Evolutionary conservation across 2,797 vertebrate species (phyloP), one percentile per base, ranked within the genome.

Genomic region (Coracias cyanogaster): DNA sequence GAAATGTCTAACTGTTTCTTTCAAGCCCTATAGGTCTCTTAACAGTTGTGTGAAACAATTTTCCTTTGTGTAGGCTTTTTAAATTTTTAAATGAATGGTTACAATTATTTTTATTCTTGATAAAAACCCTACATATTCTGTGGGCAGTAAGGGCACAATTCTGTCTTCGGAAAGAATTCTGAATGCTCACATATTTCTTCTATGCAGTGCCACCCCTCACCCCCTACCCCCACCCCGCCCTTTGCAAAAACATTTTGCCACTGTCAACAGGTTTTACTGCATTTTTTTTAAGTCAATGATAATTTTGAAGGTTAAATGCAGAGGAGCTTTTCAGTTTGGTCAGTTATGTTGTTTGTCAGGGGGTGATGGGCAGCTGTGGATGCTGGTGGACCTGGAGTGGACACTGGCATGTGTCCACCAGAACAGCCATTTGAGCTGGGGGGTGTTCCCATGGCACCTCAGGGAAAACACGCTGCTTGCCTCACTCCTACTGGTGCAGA

Each of bases 61-160:
- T 79, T 88, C 21, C 14, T 84, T 31, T 84, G 11, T 43, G 43
- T 12, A 10, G 21, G 2, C 13, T 91, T 84, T 33, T 41, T 46
- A 76, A 6, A 57, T 49, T 66, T 86, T 55, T 76, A n/a, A 67
- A 62, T 49, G 8, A 81, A 78, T 58, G 13, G 43, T 52, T 64
- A 37, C 11, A 12, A 39, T 84, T 71, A 45, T 43, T 95, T 84
- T 92, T 57, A 61, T 78, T 83, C 11, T 9, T 80, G 48, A 72
- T 21, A 79, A 64, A 65, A 92, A 26, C 14, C 37, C 41, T 39
- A 31, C 17, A 3, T 57, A 26, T 39, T 29, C 66, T 71, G 22
- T 77, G 71, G 77, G 61, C 43, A 95, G 15, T 43, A 84, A 76
- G 25, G 28, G 22, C 60, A 64, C 26, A 74, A 4, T 60, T 48